Evolutionary conservation across 23 tunicate species (phyloP).

Genomic region (Styela plicata): DNA sequence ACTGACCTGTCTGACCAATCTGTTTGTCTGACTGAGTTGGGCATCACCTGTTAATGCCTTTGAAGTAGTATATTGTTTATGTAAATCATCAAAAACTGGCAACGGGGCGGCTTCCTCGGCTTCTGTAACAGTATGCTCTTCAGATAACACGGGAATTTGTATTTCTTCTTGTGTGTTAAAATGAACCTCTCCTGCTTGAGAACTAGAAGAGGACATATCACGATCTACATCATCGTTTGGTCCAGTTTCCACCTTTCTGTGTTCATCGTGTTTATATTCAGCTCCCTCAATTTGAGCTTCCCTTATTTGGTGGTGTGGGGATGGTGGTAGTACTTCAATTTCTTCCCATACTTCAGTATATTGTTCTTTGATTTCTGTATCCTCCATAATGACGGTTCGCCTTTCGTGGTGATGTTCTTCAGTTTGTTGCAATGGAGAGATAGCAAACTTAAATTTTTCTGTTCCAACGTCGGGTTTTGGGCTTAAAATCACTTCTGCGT

Average conservation of each 20-base stretch:
- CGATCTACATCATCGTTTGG: neutral
- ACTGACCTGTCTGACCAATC: too few relatives aligned
- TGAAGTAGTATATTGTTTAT: neutral
- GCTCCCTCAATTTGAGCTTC: neutral
- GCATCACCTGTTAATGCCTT: too few relatives aligned
- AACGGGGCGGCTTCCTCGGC: neutral
- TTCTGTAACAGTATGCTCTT: neutral
- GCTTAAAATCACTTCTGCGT: neutral
- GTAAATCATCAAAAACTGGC: neutral
- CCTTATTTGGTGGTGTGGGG: neutral
- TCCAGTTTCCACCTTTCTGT: neutral
- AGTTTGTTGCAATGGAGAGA: neutral
- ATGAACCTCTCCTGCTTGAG: constrained; percentile 13
- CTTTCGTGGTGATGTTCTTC: neutral
- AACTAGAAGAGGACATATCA: neutral
- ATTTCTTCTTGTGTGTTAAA: neutral
- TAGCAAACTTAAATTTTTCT: neutral
- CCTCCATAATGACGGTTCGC: neutral
- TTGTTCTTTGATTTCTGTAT: neutral
- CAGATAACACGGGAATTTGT: neutral
- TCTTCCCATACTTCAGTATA: neutral
- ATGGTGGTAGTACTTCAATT: neutral
- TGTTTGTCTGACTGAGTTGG: too few relatives aligned
- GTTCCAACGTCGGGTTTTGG: neutral
- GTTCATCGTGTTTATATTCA: neutral